These are phyloP conservation scores for Caenorhabditis imperialis DNA, from an alignment of 2,888 invertebrate species.

Conservation along the genomic window DNA sequence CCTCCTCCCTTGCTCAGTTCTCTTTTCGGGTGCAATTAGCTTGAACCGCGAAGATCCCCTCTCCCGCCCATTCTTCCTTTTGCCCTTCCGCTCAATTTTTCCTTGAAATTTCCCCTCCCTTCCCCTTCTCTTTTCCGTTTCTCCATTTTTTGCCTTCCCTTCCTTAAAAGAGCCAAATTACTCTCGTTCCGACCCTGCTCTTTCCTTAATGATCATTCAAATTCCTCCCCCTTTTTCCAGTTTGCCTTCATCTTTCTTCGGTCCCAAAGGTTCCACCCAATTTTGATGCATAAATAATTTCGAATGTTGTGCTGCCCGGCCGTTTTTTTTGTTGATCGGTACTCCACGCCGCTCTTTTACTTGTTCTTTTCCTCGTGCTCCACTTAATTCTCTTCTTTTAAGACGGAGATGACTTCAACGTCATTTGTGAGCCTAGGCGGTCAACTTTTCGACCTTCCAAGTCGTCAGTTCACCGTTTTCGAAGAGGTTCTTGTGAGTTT, in stretches of 20 bases:
- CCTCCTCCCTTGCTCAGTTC: too few relatives aligned
- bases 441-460: conserved; percentile 15
- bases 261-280: too few relatives aligned
- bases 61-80: neutral
- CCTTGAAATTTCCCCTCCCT: neutral
- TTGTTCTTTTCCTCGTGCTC: neutral
- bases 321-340: neutral
- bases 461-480: conserved; percentile 21
- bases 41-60: neutral
- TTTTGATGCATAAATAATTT: too few relatives aligned
- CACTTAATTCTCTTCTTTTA: neutral
- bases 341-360: neutral
- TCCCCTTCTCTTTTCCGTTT: neutral
- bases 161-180: conserved; percentile 4
- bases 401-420: conserved; percentile 4
- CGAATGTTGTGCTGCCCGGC: neutral
- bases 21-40: neutral
- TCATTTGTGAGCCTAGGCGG: conserved; percentile 3
- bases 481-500: conserved; percentile 32
- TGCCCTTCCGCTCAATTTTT: neutral
- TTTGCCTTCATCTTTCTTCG: neutral
- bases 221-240: conserved; percentile 1
- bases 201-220: neutral
- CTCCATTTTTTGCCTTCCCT: neutral
- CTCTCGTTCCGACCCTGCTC: conserved; percentile 3